Conservation (phyloP, 2,888 invertebrate species). For the Ophonus ardosiacus region DNA sequence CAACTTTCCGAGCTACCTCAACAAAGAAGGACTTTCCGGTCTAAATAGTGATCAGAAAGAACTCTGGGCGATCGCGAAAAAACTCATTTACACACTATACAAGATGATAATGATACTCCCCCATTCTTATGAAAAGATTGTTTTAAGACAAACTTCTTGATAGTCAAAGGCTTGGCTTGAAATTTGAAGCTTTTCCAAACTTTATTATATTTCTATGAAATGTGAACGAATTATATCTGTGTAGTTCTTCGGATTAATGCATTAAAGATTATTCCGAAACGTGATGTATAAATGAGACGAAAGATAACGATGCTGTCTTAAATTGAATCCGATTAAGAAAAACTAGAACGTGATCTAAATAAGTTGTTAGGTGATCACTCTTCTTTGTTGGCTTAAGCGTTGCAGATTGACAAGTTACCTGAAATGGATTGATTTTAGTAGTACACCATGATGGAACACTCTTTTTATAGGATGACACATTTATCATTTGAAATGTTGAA, state of each 20-base stretch:
- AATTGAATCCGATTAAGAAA: conserved; percentile 10
- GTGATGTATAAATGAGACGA: neutral
- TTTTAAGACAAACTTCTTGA: no score
- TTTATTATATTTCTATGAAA: neutral
- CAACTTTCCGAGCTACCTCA: no score
- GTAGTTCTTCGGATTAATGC: neutral
- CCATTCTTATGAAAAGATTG: no score
- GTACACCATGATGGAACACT: conserved; percentile 16
- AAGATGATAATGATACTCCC: no score
- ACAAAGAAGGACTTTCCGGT: no score
- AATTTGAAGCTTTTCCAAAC: no score
- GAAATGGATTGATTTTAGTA: conserved; percentile 23
- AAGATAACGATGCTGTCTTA: conserved; percentile 11
- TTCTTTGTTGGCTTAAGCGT: conserved; percentile 1
- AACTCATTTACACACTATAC: no score
- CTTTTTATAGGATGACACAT: conserved; percentile 18
- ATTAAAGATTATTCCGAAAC: neutral
- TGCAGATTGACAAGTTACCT: conserved; percentile 25
- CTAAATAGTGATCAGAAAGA: no score
- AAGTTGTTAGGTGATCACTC: conserved; percentile 9
- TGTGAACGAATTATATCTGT: neutral
- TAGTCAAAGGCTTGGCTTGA: no score
- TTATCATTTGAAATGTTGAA: neutral
- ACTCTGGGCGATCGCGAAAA: no score
- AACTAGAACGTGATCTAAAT: conserved; percentile 36